A percentile compares a stretch with the other conserved stretches of the same genome.
Conservation (phyloP, 2,113 vertebrate genomes). For the human region GRCh38 chr5:136046501-136047000, state of each 20-base stretch:
- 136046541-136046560: neutral
- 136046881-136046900: slow-evolving; percentile 98
- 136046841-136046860: slow-evolving; percentile 92
- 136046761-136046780: neutral
- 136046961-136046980: slow-evolving; percentile 97
- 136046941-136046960: slow-evolving; percentile 92
- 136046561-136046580: neutral
- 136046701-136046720: neutral
- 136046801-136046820: neutral
- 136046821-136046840: neutral
- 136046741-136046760: neutral
- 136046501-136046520: slow-evolving; percentile 5
- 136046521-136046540: neutral
- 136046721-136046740: neutral
- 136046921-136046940: slow-evolving; percentile 92
- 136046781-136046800: neutral
- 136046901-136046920: slow-evolving; percentile 98
- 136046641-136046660: neutral
- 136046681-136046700: neutral
- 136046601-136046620: neutral
- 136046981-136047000: slow-evolving; percentile 94
- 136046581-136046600: neutral
- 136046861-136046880: slow-evolving; percentile 97
- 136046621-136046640: neutral
- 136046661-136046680: too few relatives aligned